Evolutionary conservation across 2,797 vertebrate species (phyloP), one percentile per base, ranked within the genome.

Genomic region (Peromyscus aztecus): DNA sequence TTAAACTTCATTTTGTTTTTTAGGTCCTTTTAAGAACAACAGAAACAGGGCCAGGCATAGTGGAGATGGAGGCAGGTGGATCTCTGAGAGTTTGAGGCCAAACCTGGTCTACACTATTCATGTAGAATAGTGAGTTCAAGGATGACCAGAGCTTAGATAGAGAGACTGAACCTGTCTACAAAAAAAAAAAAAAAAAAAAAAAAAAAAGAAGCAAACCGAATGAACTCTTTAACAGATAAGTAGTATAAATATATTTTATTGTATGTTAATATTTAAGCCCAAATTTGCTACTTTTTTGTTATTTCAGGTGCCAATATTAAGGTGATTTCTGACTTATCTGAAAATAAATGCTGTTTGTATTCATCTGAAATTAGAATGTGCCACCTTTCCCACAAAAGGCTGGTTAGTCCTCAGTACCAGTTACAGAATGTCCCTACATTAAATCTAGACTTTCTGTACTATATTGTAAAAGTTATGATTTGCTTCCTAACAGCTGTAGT

Each of bases 21-120:
- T 96, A 98, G 98, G 95, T 97, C 67, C 37, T 92, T 97, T 82
- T 57, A 87, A 90, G 95, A 85, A 97, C 34, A 85, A 86, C 34
- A 85, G 88, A 97, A 95, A 93, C 90, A 91, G 94, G 92, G 43
- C 77, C 31, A 80, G 31, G 19, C 23, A 21, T 80, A 19, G 19
- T 80, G 31, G 23, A 83, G n/a, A 34, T 14, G 40, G n/a, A 59
- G n/a, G n/a, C 21, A 81, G n/a, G 34, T 12, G 34, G 52, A 57
- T 57, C 34, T 80, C 34, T 81, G 49, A 34, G 11, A 57, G 1
- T 81, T 59, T 16, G 13, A 81, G n/a, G n/a, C 23, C 78, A 69
- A 55, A n/a, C 57, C 57, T 82, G 80, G 8, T 29, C n/a, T 16
- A 61, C 23, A 37, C 52, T 52, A 14, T 52, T 52, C 52, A 52